Conservation (phyloP, 2,113 vertebrate species). For the Melanocharis versteri region DNA sequence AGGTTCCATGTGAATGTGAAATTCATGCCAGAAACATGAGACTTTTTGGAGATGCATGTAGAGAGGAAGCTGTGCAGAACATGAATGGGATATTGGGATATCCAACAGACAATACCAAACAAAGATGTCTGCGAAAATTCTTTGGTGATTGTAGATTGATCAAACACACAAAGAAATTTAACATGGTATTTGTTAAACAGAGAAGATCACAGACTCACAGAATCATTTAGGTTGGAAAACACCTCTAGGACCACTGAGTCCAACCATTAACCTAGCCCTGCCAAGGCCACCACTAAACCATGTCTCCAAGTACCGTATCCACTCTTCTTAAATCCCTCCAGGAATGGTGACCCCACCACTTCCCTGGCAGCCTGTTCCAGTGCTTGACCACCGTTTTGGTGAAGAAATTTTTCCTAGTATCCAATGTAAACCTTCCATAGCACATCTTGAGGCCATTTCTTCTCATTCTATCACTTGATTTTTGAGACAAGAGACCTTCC, state of each 20-base stretch:
- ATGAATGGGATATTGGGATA: not conserved
- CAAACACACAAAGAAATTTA: not conserved
- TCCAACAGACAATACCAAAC: fast-evolving
- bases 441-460: not conserved
- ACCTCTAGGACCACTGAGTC: not conserved
- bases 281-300: not conserved
- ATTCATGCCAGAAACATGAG: not conserved
- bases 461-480: not conserved
- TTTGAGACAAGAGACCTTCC: not conserved
- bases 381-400: not conserved
- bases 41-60: not conserved
- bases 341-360: not conserved
- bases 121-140: not conserved
- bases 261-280: not conserved
- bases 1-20: not conserved
- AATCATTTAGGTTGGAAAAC: not conserved
- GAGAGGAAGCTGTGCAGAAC: not conserved
- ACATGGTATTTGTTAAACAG: not conserved
- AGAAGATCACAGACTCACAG: not conserved
- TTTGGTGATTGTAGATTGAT: not conserved
- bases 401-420: not conserved
- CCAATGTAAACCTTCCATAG: fast-evolving
- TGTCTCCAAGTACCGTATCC: too few species aligned
- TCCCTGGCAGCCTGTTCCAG: not conserved
- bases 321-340: not conserved